phyloP scores from a whole-genome alignment of 2,113 vertebrate species.

The Thryonomys swinderianus region DNA sequence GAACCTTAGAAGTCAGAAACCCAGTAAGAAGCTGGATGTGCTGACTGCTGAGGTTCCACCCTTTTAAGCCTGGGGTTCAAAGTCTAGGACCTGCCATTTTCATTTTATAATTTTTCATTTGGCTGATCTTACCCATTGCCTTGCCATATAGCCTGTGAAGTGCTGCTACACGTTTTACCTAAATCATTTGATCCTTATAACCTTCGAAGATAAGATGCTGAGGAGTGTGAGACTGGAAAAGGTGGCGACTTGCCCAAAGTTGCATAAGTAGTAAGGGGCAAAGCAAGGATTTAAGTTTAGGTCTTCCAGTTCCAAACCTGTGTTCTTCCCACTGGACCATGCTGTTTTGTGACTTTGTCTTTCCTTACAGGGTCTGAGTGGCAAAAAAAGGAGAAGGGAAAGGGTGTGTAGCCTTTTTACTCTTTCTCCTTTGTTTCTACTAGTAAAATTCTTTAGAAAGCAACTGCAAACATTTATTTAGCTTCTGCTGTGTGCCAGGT shows the following conservation, averaged over 20 bases:
- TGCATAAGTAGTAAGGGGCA: constrained; percentile 25
- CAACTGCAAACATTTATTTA: constrained; percentile 80
- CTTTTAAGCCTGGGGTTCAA: constrained; percentile 60
- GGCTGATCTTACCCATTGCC: constrained; percentile 58
- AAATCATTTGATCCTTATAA: constrained; percentile 50
- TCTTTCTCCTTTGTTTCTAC: constrained; percentile 81
- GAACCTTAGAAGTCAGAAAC: not conserved
- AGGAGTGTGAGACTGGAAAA: constrained; percentile 51
- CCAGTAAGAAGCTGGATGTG: not conserved
- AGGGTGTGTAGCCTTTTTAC: constrained; percentile 84
- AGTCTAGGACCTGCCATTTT: constrained; percentile 67
- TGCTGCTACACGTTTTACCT: constrained; percentile 56
- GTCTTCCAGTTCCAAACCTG: constrained; percentile 64
- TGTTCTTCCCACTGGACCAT: constrained; percentile 79
- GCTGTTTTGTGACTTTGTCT: constrained; percentile 84
- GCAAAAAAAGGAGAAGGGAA: constrained; percentile 84
- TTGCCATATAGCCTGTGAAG: constrained; percentile 30
- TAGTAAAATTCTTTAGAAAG: constrained; percentile 81
- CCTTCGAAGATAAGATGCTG: constrained; percentile 15
- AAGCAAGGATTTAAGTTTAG: constrained; percentile 54
- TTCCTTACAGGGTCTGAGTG: constrained; percentile 84
- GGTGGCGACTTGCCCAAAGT: constrained; percentile 65
- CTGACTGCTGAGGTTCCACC: not conserved
- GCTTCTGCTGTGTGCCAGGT: constrained; percentile 81
- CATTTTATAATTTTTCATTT: constrained; percentile 33